phyloP scores from a whole-genome alignment of 2,797 vertebrate genomes.

The Lepus oiostolus region DNA sequence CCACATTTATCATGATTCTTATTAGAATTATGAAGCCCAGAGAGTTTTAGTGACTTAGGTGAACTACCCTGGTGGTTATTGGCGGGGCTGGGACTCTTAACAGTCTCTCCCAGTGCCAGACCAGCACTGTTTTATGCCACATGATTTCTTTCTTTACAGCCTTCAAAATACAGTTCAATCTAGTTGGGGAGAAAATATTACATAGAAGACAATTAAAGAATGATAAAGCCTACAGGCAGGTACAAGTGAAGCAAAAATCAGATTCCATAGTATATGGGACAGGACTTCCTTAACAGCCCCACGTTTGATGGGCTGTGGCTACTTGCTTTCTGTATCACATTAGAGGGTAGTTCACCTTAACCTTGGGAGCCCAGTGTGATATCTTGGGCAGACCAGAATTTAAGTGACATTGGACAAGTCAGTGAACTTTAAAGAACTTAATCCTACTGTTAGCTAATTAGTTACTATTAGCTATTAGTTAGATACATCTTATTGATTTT shows the following conservation, averaged over 20 bases:
- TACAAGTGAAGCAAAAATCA: background rate
- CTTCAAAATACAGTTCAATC: background rate
- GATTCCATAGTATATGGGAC: background rate
- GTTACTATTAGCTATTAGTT: background rate
- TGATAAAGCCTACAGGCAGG: background rate
- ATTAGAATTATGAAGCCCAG: conserved; percentile 8
- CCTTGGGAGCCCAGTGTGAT: background rate
- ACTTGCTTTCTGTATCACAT: background rate
- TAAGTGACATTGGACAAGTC: background rate
- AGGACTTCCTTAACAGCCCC: background rate
- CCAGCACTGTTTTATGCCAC: background rate
- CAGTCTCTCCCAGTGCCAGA: background rate
- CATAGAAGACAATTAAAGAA: background rate
- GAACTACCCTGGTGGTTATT: background rate
- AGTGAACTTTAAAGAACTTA: background rate
- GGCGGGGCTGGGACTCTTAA: background rate
- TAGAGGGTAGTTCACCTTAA: background rate
- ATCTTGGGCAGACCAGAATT: background rate
- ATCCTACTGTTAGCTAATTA: background rate
- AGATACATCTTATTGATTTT: background rate
- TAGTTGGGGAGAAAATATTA: conserved; percentile 4
- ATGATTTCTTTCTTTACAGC: background rate
- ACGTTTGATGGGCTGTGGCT: background rate
- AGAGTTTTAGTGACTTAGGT: background rate
- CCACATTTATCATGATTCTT: background rate